phyloP scores from a whole-genome alignment of 2,113 vertebrate genomes.

The Barbus barbus region DNA sequence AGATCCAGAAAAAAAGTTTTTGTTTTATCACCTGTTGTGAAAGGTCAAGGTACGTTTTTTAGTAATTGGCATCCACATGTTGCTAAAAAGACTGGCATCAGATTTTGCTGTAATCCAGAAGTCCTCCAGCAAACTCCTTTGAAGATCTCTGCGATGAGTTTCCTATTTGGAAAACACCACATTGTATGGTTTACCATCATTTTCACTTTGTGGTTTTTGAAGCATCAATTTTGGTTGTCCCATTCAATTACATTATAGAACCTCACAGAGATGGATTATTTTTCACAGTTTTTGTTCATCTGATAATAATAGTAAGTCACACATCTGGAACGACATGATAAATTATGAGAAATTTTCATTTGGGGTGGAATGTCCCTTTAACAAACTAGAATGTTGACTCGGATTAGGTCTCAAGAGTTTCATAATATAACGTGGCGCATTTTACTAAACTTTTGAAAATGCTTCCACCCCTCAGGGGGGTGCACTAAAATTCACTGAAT shows the following conservation, averaged over 20 bases:
- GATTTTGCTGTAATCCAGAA: constrained; percentile 13
- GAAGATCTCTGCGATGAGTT: constrained; percentile 25
- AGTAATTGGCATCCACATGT: constrained; percentile 1
- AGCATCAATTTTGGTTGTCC: no score
- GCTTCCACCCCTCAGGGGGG: neutral
- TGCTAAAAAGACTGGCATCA: constrained; percentile 30
- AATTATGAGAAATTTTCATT: neutral
- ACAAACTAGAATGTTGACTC: neutral
- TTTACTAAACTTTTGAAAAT: constrained; percentile 12
- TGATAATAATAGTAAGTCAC: no score
- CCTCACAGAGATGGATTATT: no score
- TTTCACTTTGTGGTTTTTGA: no score
- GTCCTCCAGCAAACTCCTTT: constrained; percentile 40
- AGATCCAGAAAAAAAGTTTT: constrained; percentile 65
- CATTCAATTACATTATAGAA: no score
- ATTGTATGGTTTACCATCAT: neutral
- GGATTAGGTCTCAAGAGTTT: neutral
- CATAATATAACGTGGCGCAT: neutral
- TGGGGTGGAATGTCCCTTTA: neutral
- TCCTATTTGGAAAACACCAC: constrained; percentile 50
- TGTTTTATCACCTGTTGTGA: constrained; percentile 73
- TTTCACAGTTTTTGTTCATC: no score
- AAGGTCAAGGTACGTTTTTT: constrained; percentile 67
- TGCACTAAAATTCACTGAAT: constrained; percentile 1
- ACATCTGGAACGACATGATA: no score